These are phyloP conservation scores for Alauda arvensis DNA, from an alignment of 2,797 vertebrate genomes.

Conservation along the genomic window DNA sequence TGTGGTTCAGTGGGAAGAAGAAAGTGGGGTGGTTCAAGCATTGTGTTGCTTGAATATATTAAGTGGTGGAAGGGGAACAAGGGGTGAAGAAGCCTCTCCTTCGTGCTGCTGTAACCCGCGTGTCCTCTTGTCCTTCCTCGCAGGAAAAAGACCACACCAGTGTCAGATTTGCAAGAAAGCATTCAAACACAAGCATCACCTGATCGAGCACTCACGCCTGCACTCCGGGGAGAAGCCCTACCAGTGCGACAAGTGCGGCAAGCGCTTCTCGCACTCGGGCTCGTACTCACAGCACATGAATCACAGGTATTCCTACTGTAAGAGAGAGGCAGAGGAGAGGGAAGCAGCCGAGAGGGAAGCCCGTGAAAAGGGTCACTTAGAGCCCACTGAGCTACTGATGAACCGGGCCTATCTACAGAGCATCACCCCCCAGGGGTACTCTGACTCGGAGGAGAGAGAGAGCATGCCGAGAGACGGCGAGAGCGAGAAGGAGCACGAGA, in stretches of 20 bases:
- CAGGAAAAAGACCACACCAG: conserved; percentile 98
- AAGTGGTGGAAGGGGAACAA: accelerated
- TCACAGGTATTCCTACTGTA: conserved; percentile 99
- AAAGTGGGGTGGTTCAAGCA: accelerated
- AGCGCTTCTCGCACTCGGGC: conserved; percentile 97
- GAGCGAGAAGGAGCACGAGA: conserved; percentile 88
- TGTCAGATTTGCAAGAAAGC: conserved; percentile 99
- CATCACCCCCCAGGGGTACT: conserved; percentile 92
- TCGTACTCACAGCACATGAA: conserved; percentile 99
- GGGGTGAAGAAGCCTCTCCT: background rate
- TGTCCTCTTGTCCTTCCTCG: conserved; percentile 68
- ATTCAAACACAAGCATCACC: conserved; percentile 98
- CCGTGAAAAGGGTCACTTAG: conserved; percentile 89
- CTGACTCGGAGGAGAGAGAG: conserved; percentile 91
- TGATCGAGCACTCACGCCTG: conserved; percentile 96
- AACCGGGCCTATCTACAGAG: conserved; percentile 96
- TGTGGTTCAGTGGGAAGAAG: background rate
- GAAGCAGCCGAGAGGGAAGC: conserved; percentile 94
- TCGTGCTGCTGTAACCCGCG: conserved; percentile 22
- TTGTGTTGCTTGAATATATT: background rate
- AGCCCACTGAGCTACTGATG: conserved; percentile 96
- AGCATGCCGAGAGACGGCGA: conserved; percentile 82
- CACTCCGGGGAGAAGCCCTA: conserved; percentile 98
- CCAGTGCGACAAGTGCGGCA: conserved; percentile 97
- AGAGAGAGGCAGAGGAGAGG: conserved; percentile 94